These are phyloP conservation scores for Canis aureus DNA, from an alignment of 2,113 vertebrate genomes.

Conservation along the genomic window DNA sequence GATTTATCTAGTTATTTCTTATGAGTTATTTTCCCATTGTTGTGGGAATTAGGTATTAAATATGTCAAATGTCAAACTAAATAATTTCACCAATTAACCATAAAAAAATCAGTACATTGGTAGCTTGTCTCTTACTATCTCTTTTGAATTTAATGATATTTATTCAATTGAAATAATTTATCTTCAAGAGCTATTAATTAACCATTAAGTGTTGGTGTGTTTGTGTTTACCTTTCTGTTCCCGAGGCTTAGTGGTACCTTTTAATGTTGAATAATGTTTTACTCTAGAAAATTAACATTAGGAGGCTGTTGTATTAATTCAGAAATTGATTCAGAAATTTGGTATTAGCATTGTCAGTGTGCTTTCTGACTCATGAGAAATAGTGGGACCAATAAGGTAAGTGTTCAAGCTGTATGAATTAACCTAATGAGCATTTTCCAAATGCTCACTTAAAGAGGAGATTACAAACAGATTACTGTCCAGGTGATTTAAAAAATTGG, in stretches of 20 bases:
- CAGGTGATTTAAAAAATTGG: neutral
- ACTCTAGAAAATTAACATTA: neutral
- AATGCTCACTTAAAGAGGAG: neutral
- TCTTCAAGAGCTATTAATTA: slow-evolving; percentile 1
- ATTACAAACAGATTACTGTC: neutral
- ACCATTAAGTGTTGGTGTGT: neutral
- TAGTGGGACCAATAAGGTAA: neutral
- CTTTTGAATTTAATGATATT: slow-evolving; percentile 30
- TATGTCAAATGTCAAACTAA: slow-evolving; percentile 12
- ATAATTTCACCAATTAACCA: neutral
- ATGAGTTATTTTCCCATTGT: neutral
- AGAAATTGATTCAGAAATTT: slow-evolving; percentile 40
- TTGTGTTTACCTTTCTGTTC: slow-evolving; percentile 25
- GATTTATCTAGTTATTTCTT: slow-evolving; percentile 6
- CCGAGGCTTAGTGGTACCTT: neutral
- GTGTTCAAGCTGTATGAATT: neutral
- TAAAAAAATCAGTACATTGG: neutral
- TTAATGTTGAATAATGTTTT: neutral
- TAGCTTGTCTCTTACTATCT: neutral
- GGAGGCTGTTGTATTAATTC: neutral
- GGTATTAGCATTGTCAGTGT: neutral
- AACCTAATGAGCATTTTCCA: neutral
- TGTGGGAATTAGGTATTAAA: slow-evolving; percentile 36
- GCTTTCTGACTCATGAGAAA: slow-evolving; percentile 29
- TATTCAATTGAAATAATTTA: slow-evolving; percentile 16